These are phyloP conservation scores for Euproctis similis DNA, from an alignment of 2,888 invertebrate species.

Conservation along the genomic window DNA sequence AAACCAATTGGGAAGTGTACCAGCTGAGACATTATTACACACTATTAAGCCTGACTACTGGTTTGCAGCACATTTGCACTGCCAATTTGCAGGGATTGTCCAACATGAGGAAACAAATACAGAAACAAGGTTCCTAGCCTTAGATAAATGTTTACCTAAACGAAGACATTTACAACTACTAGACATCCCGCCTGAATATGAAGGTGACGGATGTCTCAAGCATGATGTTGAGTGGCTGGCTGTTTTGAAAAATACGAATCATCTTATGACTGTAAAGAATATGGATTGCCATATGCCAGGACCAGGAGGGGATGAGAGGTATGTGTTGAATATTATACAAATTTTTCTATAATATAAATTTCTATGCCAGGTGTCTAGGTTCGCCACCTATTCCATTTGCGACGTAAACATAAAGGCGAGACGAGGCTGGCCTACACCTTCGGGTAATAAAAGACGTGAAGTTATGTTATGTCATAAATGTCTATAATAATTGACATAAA, in stretches of 20 bases:
- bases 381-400: too few species aligned
- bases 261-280: constrained; percentile 85
- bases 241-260: constrained; percentile 90
- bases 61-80: constrained; percentile 98
- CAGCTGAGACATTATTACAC: constrained; percentile 87
- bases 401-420: too few species aligned
- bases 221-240: constrained; percentile 97
- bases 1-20: constrained; percentile 90
- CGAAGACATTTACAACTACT: constrained; percentile 92
- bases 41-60: constrained; percentile 90
- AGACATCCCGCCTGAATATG: constrained; percentile 75
- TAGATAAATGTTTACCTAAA: constrained; percentile 97
- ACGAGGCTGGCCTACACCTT: too few species aligned
- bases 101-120: constrained; percentile 76
- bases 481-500: too few species aligned
- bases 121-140: constrained; percentile 88
- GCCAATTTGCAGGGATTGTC: constrained; percentile 93
- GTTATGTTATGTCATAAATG: too few species aligned
- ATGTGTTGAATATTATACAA: constrained; percentile 12
- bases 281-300: constrained; percentile 88
- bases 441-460: too few species aligned
- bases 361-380: too few species aligned
- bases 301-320: constrained; percentile 81
- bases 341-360: too few species aligned
- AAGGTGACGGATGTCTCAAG: constrained; percentile 72